These are phyloP conservation scores for Pica pica DNA, from an alignment of 2,113 vertebrate genomes.

Conservation along the genomic window DNA sequence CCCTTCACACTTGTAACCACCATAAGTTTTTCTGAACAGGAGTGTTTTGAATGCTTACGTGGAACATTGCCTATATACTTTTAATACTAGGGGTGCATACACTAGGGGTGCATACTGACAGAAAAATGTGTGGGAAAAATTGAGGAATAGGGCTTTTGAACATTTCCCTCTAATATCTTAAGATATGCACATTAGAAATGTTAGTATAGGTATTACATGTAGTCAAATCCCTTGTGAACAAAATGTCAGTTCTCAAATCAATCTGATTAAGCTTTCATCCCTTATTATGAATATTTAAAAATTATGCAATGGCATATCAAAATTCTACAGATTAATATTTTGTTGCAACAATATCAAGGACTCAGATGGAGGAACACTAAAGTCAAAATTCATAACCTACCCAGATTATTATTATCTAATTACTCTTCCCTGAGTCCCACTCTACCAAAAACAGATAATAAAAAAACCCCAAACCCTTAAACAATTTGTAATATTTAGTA, in stretches of 20 bases:
- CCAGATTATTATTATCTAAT: not conserved
- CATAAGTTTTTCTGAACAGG: not conserved
- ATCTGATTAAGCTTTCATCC: not conserved
- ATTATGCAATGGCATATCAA: not conserved
- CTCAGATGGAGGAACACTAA: not conserved
- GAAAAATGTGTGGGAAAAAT: not conserved
- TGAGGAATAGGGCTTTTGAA: not conserved
- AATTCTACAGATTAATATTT: not conserved
- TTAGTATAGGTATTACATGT: not conserved
- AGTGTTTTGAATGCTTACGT: not conserved
- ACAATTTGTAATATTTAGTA: not conserved
- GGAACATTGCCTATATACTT: accelerated
- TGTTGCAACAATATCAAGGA: not conserved
- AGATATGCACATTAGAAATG: not conserved
- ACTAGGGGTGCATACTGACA: accelerated
- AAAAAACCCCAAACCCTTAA: accelerated
- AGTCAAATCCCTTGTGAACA: not conserved
- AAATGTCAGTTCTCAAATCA: not conserved
- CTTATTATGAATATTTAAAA: not conserved
- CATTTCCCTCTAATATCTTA: not conserved
- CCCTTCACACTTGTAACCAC: not conserved
- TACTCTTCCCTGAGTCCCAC: not conserved
- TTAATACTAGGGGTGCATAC: not conserved
- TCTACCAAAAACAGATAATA: not conserved
- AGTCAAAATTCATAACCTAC: not conserved